Base-by-base conservation (phyloP, 2,888 invertebrate species). In the Clistopyga incitator region DNA sequence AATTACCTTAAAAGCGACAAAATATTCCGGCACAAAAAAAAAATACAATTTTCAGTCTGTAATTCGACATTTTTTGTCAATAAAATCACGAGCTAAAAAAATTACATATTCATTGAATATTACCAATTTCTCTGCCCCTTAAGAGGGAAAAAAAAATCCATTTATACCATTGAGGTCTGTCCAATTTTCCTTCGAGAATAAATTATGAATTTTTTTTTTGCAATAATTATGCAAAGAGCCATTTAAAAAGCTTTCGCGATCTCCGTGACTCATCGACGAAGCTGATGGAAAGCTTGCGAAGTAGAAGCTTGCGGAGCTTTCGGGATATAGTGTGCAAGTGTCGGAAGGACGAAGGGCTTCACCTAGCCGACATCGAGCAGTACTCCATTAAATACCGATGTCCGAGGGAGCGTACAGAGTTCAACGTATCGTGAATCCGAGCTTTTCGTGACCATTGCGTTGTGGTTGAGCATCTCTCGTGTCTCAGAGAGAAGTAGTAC, bases 371-470 rank as follows among this genome's bases (percentile, higher is more conserved):
- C 20, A 25, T 59, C 25, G 4, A 10, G 42, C 25, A n/a, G 15
- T 42, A 45, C 61, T 75, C 20, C 38, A 56, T 23, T 65, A 71
- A 71, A 77, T 70, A 23, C 71, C 71, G 25, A 77, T 77, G 76
- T 81, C 25, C 42, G 29, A 71, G 65, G 11, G 3, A 64, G 70
- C 61, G 29, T 20, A 70, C 3, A 3, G 77, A 42, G 38, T 15
- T 52, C 65, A 38, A 65, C 71, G 71, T 47, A 76, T 70, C 61
- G 11, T 10, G 25, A 29, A 38, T 65, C 34, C 11, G 64, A 68
- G 74, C 68, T 59, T 75, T 75, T 56, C 80, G 29, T 75, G 50
- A 68, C 68, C 56, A 52, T 72, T 34, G 65, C 65, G 34, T 72
- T 76, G 67, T 54, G 77, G 77, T 71, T 64, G 54, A 47, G 52